Conservation (phyloP, 2,113 vertebrate species). For the Melanotaenia duboulayi region DNA sequence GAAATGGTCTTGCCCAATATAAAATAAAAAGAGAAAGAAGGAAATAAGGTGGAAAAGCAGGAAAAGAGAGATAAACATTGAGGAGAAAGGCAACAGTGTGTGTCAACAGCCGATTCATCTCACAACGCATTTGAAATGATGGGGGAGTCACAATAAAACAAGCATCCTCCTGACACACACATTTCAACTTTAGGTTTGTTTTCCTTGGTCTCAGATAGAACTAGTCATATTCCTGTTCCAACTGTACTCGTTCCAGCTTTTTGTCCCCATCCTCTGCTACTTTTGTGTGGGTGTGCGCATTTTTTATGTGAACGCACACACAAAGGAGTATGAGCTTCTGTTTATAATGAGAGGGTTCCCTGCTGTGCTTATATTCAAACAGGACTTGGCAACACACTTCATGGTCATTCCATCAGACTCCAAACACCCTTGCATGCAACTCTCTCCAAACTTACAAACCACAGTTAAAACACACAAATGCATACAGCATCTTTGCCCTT, state of each 20-base stretch:
- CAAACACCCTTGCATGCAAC: slow-evolving; percentile 68
- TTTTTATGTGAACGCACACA: slow-evolving; percentile 34
- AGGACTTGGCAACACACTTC: slow-evolving; percentile 68
- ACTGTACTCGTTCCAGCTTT: slow-evolving; percentile 44
- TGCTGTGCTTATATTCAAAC: slow-evolving; percentile 73
- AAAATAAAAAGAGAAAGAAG: slow-evolving; percentile 54
- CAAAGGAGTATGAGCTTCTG: slow-evolving; percentile 57
- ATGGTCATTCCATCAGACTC: slow-evolving; percentile 68
- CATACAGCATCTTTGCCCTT: slow-evolving; percentile 47
- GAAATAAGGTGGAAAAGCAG: slow-evolving; percentile 47
- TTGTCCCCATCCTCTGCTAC: slow-evolving; percentile 43
- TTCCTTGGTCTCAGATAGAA: slow-evolving; percentile 47
- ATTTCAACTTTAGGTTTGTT: slow-evolving; percentile 53
- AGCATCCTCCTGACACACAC: slow-evolving; percentile 45
- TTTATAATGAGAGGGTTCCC: slow-evolving; percentile 75
- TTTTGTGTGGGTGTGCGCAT: slow-evolving; percentile 25
- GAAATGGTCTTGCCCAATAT: slow-evolving; percentile 61
- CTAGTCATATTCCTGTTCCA: slow-evolving; percentile 44
- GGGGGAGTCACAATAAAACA: slow-evolving; percentile 66
- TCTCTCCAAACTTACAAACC: slow-evolving; percentile 56
- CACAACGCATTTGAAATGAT: slow-evolving; percentile 59
- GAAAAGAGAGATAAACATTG: slow-evolving; percentile 58
- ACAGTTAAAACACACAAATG: slow-evolving; percentile 54
- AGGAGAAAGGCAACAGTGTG: slow-evolving; percentile 46
- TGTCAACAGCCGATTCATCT: slow-evolving; percentile 72